A percentile compares a stretch with the other conserved stretches of the same genome.
These are phyloP conservation scores for Euclidia mi DNA, from an alignment of 2,888 invertebrate genomes.

Conservation along the genomic window DNA sequence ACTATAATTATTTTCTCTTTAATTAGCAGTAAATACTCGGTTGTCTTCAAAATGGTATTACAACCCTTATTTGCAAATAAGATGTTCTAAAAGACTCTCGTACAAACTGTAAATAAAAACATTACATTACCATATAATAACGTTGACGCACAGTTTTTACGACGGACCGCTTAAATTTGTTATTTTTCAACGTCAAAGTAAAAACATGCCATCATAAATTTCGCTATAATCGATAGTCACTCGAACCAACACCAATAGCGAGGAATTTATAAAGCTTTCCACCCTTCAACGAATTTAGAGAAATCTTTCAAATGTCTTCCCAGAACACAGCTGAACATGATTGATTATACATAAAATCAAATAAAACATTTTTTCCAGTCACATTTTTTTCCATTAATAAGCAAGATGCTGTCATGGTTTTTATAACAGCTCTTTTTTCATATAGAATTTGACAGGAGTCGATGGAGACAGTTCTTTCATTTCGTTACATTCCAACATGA, in stretches of 20 bases:
- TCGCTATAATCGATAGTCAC: slow-evolving; percentile 52
- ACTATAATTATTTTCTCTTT: slow-evolving; percentile 20
- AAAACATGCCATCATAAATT: slow-evolving; percentile 55
- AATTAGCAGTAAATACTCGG: slow-evolving; percentile 27
- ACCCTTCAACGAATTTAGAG: slow-evolving; percentile 17
- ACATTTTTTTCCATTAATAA: too few species aligned
- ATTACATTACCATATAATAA: slow-evolving; percentile 48
- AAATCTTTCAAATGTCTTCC: slow-evolving; percentile 22
- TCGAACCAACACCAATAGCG: slow-evolving; percentile 19
- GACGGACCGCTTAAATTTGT: slow-evolving; percentile 37
- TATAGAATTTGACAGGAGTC: too few species aligned
- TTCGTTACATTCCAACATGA: too few species aligned
- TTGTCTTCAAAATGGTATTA: slow-evolving; percentile 13
- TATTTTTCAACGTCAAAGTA: slow-evolving; percentile 54
- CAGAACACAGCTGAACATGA: too few species aligned
- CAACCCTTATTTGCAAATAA: slow-evolving; percentile 17
- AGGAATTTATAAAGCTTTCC: slow-evolving; percentile 30
- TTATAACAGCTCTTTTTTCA: too few species aligned
- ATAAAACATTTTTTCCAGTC: too few species aligned
- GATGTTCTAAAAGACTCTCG: slow-evolving; percentile 12
- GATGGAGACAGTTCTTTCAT: too few species aligned
- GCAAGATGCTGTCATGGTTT: too few species aligned
- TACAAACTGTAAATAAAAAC: slow-evolving; percentile 39
- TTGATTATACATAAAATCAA: too few species aligned
- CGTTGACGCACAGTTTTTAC: slow-evolving; percentile 26